Evolutionary conservation across 1,140 invertebrate genomes (phyloP).

Genomic region (Formica selysi): DNA sequence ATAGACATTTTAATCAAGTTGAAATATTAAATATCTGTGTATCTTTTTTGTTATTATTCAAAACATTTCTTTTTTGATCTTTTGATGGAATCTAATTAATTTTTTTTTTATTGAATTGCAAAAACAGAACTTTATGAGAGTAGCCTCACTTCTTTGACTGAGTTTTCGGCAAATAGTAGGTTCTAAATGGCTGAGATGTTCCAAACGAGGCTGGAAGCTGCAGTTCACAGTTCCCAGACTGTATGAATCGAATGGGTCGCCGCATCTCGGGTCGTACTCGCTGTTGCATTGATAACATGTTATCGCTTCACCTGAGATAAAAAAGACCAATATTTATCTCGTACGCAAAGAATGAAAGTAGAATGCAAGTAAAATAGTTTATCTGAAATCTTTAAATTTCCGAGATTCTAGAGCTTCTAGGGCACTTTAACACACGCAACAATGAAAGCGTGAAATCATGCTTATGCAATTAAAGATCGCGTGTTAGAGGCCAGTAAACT

Average conservation of each 20-base stretch:
- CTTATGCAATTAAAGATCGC: constrained; percentile 4
- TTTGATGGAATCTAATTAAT: background rate
- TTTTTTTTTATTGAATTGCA: background rate
- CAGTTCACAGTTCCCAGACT: constrained; percentile 94
- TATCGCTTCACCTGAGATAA: constrained; percentile 86
- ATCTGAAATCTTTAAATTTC: background rate
- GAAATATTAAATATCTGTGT: background rate
- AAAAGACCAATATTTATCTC: constrained; percentile 10
- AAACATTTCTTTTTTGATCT: background rate
- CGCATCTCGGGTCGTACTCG: constrained; percentile 93
- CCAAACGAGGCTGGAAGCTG: constrained; percentile 90
- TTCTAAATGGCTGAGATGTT: constrained; percentile 89
- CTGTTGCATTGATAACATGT: constrained; percentile 95
- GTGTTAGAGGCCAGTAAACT: background rate
- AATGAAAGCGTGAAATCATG: background rate
- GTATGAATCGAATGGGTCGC: constrained; percentile 93
- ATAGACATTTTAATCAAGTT: no score
- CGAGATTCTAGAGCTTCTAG: background rate
- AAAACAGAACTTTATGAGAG: background rate
- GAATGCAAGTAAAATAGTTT: background rate
- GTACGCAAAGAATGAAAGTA: background rate
- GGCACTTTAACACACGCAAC: background rate
- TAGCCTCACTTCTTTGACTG: constrained; percentile 89
- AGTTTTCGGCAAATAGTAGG: constrained; percentile 93
- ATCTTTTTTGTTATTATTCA: background rate